phyloP scores from a whole-genome alignment of 2,113 vertebrate genomes.

The Mirza zaza region DNA sequence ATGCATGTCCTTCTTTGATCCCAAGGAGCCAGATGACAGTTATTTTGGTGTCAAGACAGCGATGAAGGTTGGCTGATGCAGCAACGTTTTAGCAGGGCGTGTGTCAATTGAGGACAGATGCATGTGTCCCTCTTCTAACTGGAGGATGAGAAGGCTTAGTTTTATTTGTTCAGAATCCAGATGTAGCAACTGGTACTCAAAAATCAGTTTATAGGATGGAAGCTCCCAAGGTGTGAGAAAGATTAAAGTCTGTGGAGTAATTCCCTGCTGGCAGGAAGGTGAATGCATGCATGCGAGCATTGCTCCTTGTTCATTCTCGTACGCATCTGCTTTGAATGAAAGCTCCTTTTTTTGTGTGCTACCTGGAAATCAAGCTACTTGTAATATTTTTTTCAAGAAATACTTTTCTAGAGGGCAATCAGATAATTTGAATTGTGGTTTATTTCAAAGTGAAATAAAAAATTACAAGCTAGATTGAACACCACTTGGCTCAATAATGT shows the following conservation, averaged over 20 bases:
- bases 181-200: background rate
- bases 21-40: constrained; percentile 45
- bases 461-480: background rate
- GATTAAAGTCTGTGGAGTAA: background rate
- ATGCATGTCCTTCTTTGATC: constrained; percentile 52
- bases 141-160: background rate
- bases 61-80: background rate
- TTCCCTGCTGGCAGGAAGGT: background rate
- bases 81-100: background rate
- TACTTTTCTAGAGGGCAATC: background rate
- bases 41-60: constrained; percentile 56
- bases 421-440: background rate
- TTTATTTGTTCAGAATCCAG: constrained; percentile 51
- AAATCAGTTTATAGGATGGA: background rate
- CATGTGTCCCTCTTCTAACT: background rate
- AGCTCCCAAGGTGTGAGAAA: constrained; percentile 22
- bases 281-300: background rate
- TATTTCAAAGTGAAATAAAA: background rate
- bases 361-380: background rate
- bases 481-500: background rate
- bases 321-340: constrained; percentile 27
- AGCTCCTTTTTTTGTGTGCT: background rate
- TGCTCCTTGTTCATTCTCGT: background rate
- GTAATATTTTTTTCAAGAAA: background rate
- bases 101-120: constrained; percentile 58